A percentile compares a stretch with the other conserved stretches of the same genome.
phyloP scores from a whole-genome alignment of 1,140 invertebrate genomes.

The Musca domestica region DNA sequence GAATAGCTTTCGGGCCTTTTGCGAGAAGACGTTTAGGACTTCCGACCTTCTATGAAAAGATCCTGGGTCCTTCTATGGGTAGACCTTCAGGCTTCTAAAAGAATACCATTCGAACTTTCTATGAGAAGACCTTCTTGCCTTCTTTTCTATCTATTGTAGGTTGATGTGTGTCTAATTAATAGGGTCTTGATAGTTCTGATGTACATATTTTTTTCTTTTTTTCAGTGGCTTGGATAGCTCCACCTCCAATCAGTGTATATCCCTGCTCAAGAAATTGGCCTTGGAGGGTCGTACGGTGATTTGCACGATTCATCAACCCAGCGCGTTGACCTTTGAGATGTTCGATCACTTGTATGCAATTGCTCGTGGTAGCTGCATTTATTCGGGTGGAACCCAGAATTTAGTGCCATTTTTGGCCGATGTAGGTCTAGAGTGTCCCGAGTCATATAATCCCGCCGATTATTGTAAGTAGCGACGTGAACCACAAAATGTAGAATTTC shows the following conservation, averaged over 20 bases:
- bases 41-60: too few relatives aligned
- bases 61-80: too few relatives aligned
- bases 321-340: constrained; percentile 80
- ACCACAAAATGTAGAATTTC: neutral
- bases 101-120: too few relatives aligned
- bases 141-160: neutral
- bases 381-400: constrained; percentile 70
- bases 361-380: constrained; percentile 78
- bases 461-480: constrained; percentile 66
- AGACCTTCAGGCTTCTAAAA: too few relatives aligned
- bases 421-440: constrained; percentile 73
- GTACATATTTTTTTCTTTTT: constrained; percentile 29
- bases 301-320: constrained; percentile 92
- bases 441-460: constrained; percentile 88
- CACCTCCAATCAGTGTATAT: constrained; percentile 84
- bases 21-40: too few relatives aligned
- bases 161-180: neutral
- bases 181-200: neutral
- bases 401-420: constrained; percentile 75
- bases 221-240: constrained; percentile 87
- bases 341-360: constrained; percentile 87
- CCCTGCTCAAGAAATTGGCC: constrained; percentile 76
- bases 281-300: constrained; percentile 86
- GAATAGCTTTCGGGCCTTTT: too few relatives aligned
- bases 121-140: neutral